A percentile compares a stretch with the other conserved stretches of the same genome.
Evolutionary conservation across 2,113 vertebrate genomes (phyloP).

Genomic region (Urocolius indicus): DNA sequence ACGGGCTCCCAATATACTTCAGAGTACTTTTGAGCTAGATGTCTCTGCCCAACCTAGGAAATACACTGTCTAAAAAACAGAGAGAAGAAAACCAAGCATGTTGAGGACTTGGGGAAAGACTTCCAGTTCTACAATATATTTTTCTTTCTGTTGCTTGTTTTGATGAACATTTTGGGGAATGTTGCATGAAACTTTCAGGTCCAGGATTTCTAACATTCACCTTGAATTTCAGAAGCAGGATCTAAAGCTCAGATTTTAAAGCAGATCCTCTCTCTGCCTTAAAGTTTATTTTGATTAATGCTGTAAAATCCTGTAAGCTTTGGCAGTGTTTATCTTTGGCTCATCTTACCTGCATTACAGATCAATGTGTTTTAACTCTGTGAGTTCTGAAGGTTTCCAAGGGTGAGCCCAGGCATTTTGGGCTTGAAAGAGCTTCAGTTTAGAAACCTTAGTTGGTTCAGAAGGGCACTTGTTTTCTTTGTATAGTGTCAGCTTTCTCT

Average conservation of each 20-base stretch:
- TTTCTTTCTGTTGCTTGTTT: not conserved
- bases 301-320: constrained; percentile 31
- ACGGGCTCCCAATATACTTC: not conserved
- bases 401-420: not conserved
- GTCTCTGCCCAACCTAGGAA: not conserved
- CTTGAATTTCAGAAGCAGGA: constrained; percentile 43
- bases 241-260: constrained; percentile 28
- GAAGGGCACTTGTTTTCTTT: not conserved
- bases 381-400: not conserved
- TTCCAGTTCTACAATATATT: not conserved
- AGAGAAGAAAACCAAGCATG: not conserved
- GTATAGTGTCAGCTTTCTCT: not conserved
- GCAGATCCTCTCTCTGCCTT: constrained; percentile 30
- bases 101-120: not conserved
- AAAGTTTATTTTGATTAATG: constrained; percentile 52
- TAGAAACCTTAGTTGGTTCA: not conserved
- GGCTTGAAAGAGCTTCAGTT: not conserved
- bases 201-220: not conserved
- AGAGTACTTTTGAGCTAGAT: not conserved
- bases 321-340: constrained; percentile 47
- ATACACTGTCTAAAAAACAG: not conserved
- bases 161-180: not conserved
- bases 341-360: constrained; percentile 32
- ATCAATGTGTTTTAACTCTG: constrained; percentile 6
- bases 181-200: not conserved